Conservation (phyloP, 2,888 invertebrate genomes). For the Bruchidius siliquastri region DNA sequence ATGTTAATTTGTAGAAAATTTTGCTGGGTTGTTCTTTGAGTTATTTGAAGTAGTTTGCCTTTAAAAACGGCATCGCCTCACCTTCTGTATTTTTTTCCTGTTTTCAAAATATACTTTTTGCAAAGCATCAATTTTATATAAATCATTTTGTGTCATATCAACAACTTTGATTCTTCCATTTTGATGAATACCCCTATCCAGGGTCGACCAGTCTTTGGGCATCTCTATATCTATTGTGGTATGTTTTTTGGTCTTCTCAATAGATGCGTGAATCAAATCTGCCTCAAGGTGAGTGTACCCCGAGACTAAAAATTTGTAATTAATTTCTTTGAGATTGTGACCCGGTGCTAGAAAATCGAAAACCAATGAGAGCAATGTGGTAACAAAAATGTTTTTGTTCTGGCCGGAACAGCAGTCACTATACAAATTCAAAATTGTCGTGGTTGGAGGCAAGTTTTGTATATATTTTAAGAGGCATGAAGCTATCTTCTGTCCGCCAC, state of each 20-base stretch:
- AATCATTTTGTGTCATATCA: too few relatives aligned
- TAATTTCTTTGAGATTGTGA: conserved; percentile 2
- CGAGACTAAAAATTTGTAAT: conserved; percentile 6
- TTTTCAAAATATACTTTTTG: too few relatives aligned
- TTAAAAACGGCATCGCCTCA: too few relatives aligned
- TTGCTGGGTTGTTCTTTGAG: too few relatives aligned
- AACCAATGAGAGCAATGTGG: background rate
- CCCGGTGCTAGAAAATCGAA: too few relatives aligned
- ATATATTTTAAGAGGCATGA: conserved; percentile 7
- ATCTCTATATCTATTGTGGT: conserved; percentile 5
- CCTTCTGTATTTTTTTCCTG: too few relatives aligned
- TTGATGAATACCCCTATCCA: background rate
- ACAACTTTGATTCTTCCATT: background rate
- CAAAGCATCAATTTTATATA: too few relatives aligned
- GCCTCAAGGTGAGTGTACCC: conserved; percentile 3
- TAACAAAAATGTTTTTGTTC: conserved; percentile 8
- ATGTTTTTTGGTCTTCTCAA: conserved; percentile 3
- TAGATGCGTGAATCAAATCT: conserved; percentile 1
- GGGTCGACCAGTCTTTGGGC: conserved; percentile 3
- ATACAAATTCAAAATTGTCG: conserved; percentile 3
- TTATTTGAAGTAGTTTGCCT: too few relatives aligned
- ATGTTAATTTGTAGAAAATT: too few relatives aligned
- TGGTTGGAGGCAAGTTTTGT: conserved; percentile 1
- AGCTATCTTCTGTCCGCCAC: conserved; percentile 10
- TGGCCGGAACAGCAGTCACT: conserved; percentile 10